A percentile compares a stretch with the other conserved stretches of the same genome.
These are phyloP conservation scores for Sycon ciliatum DNA, from an alignment of 37 sponge, comb jelly and placozoan genomes.

Conservation along the genomic window DNA sequence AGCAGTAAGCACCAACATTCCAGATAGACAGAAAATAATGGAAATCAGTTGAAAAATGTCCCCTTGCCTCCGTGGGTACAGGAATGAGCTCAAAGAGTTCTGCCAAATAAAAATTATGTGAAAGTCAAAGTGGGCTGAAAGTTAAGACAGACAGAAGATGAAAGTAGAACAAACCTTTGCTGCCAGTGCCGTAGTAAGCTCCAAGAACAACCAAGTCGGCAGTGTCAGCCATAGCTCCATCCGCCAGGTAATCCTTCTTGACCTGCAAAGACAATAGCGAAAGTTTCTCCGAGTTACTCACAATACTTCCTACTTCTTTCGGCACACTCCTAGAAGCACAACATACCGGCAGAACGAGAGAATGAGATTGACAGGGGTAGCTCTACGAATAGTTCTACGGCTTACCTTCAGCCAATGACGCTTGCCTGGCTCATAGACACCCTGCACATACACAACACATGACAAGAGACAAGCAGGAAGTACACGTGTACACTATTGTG, in stretches of 20 bases:
- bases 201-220: slow-evolving; percentile 95
- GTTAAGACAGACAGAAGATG: too few relatives aligned
- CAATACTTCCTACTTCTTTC: too few relatives aligned
- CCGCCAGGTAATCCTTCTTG: slow-evolving; percentile 96
- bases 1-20: too few relatives aligned
- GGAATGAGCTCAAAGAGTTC: too few relatives aligned
- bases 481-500: too few relatives aligned
- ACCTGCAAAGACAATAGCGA: slow-evolving; percentile 31
- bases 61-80: too few relatives aligned
- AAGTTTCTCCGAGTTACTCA: not conserved
- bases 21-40: too few relatives aligned
- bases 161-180: slow-evolving; percentile 72
- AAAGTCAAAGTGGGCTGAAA: too few relatives aligned
- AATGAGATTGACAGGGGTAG: not conserved
- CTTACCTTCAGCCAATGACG: slow-evolving; percentile 94
- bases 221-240: slow-evolving; percentile 95
- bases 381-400: not conserved
- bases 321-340: not conserved
- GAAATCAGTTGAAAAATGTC: too few relatives aligned
- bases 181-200: slow-evolving; percentile 93
- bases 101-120: too few relatives aligned
- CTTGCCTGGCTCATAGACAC: slow-evolving; percentile 66
- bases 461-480: too few relatives aligned
- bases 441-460: slow-evolving; percentile 37
- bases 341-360: not conserved